phyloP scores from a whole-genome alignment of 1,140 invertebrate species.

The Brachionus manjavacas region DNA sequence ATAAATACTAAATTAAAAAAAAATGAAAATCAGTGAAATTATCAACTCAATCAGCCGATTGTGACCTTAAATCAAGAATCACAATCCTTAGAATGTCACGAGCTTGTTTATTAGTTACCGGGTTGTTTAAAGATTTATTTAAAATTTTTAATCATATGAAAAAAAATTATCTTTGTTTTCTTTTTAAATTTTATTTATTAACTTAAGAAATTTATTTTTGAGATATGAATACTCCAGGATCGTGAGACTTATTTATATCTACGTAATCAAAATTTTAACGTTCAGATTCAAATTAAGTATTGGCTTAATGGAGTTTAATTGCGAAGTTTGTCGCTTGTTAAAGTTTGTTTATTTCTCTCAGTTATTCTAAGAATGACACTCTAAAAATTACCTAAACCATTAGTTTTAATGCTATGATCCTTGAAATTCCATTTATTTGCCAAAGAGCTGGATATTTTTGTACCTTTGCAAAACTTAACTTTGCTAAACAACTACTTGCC shows the following conservation, averaged over 20 bases:
- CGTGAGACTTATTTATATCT: not conserved
- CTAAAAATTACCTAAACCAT: not conserved
- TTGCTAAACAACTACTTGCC: not conserved
- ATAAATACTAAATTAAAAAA: not conserved
- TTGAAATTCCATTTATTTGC: not conserved
- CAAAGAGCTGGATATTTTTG: not conserved
- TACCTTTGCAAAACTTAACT: not conserved
- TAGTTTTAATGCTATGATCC: not conserved
- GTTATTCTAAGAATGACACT: not conserved
- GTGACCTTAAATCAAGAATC: not conserved
- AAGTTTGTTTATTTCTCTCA: not conserved
- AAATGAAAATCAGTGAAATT: not conserved
- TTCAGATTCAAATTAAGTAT: not conserved
- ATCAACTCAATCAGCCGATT: not conserved
- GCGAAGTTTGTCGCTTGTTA: not conserved
- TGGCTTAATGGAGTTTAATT: not conserved
- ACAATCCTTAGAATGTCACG: not conserved
- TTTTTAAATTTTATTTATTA: slow-evolving; percentile 4
- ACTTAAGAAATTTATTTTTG: not conserved
- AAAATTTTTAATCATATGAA: not conserved
- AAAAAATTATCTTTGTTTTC: not conserved
- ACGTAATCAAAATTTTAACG: not conserved
- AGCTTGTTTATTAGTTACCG: slow-evolving; percentile 7
- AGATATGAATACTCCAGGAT: not conserved
- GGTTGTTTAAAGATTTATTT: not conserved